These are phyloP conservation scores for Pachypeltis micranthus DNA, from an alignment of 1,140 invertebrate genomes.

Conservation along the genomic window DNA sequence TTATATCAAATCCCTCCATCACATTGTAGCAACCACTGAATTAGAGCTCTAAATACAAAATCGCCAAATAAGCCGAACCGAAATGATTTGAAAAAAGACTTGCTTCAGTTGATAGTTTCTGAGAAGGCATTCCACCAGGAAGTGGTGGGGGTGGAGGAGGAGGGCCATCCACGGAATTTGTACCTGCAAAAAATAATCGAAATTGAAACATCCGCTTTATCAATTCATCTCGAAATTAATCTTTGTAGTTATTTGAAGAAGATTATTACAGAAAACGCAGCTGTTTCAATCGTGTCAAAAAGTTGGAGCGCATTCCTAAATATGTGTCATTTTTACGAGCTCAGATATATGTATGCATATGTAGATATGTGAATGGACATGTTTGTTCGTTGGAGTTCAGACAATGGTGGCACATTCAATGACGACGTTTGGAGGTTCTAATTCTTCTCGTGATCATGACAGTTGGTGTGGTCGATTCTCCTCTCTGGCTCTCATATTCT, in stretches of 20 bases:
- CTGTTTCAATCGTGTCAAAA: too few relatives aligned
- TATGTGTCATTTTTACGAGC: not conserved
- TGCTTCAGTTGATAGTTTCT: constrained; percentile 41
- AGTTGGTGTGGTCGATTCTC: too few relatives aligned
- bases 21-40: not conserved
- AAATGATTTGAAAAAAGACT: constrained; percentile 16
- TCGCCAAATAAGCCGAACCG: not conserved
- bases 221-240: not conserved
- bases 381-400: too few relatives aligned
- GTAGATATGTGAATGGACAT: not conserved
- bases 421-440: too few relatives aligned
- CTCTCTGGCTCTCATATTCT: too few relatives aligned
- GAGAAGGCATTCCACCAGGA: constrained; percentile 39
- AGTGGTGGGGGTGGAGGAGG: constrained; percentile 43
- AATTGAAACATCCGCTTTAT: not conserved
- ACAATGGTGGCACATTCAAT: too few relatives aligned
- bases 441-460: too few relatives aligned
- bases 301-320: not conserved
- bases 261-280: not conserved
- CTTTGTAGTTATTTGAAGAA: not conserved
- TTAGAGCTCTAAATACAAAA: not conserved
- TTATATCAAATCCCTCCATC: not conserved
- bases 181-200: constrained; percentile 3
- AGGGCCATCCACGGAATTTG: constrained; percentile 26
- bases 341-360: not conserved